Evolutionary conservation across 1,140 invertebrate species (phyloP), one percentile per base, ranked within the genome.

Genomic region (Bemisia tabaci): DNA sequence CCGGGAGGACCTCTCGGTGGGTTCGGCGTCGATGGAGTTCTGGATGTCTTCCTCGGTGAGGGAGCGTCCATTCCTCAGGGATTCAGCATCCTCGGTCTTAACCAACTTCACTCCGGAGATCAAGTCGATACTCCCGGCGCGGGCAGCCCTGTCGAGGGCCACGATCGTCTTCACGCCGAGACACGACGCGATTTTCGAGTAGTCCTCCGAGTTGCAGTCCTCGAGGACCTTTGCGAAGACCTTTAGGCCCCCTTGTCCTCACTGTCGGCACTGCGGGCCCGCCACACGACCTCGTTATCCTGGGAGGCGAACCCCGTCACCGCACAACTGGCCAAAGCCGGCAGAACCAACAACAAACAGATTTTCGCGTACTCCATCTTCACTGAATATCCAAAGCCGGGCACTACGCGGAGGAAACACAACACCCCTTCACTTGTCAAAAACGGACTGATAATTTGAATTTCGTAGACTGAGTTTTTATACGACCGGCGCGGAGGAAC

Each of bases 71-170:
- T 67, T 66, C 24, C 73, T 63, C 12, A 65, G 62, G 62, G 69
- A 68, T 80, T 69, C 78, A 75, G 63, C 81, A 77, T 71, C 81
- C 75, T 67, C 78, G 59, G 77, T 81, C 75, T 81, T 79, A 62
- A 82, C 75, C 68, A 87, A 82, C 27, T 78, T 79, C 12, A 87
- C 73, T 25, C 85, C 85, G 59, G 81, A 79, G 67, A 82, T 58
- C 22, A 86, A 69, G 26, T 83, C 74, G 64, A 87, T 77, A 69
- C 83, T 79, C 65, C 75, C 75, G 65, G 82, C 81, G 67, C 82
- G 79, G 22, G 82, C 77, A 0, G 83, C 84, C 62, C 82, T 79
- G 59, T 83, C 78, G 21, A 87, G 65, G 11, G 78, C 77, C 22
- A 77, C 78, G 64, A 82, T 77, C 12, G 82, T 79, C 71, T 84